Evolutionary conservation across 2,113 vertebrate genomes (phyloP).

Genomic region (Leiothrix lutea): DNA sequence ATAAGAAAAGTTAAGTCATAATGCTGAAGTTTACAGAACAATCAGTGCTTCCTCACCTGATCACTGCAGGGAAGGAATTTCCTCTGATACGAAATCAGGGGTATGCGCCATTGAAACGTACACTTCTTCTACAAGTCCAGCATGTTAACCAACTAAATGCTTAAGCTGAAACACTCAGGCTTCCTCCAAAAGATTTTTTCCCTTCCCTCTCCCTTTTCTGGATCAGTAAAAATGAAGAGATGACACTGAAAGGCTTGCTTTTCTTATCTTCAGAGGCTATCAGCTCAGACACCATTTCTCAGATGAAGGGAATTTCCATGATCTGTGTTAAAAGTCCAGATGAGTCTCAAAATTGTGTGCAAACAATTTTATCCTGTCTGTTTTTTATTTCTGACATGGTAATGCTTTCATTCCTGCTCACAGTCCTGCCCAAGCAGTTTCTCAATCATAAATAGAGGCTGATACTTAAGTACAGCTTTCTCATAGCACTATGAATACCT

Average conservation of each 20-base stretch:
- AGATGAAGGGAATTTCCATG: background rate
- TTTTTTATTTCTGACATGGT: background rate
- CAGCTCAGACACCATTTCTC: background rate
- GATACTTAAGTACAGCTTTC: background rate
- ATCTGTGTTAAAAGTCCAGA: background rate
- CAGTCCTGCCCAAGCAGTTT: background rate
- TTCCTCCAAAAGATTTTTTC: background rate
- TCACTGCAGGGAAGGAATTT: background rate
- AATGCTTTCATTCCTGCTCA: background rate
- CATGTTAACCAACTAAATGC: background rate
- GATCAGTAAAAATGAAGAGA: background rate
- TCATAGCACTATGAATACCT: background rate
- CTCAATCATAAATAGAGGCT: background rate
- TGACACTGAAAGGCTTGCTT: background rate
- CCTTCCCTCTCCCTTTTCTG: background rate
- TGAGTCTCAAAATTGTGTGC: background rate
- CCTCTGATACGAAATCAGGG: background rate
- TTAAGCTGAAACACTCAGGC: background rate
- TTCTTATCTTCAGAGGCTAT: background rate
- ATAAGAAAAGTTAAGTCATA: background rate
- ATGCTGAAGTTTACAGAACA: background rate
- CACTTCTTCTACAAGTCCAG: background rate
- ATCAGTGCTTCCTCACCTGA: background rate
- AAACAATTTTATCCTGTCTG: background rate
- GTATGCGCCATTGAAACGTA: fast-evolving